Conservation (phyloP, 2,888 invertebrate species). For the Acheta domesticus region DNA sequence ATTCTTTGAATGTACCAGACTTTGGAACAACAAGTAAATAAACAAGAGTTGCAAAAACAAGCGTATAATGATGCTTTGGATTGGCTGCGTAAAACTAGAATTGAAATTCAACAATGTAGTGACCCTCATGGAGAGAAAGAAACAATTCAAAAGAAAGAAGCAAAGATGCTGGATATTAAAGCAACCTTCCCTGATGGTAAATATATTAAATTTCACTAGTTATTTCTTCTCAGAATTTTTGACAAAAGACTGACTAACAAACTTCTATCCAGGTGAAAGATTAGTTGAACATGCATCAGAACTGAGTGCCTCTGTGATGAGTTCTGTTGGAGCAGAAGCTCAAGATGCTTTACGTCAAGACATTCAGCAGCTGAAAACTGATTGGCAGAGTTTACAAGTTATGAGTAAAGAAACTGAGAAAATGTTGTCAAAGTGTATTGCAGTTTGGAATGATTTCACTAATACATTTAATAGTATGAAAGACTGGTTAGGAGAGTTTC, state of each 20-base stretch:
- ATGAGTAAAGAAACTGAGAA: conserved; percentile 74
- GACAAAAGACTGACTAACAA: too few relatives aligned
- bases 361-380: conserved; percentile 71
- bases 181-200: conserved; percentile 64
- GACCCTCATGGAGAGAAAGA: conserved; percentile 86
- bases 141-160: conserved; percentile 70
- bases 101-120: conserved; percentile 79
- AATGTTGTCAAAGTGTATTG: conserved; percentile 68
- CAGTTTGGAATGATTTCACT: conserved; percentile 78
- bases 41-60: conserved; percentile 83
- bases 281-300: conserved; percentile 70
- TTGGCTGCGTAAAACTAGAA: conserved; percentile 75
- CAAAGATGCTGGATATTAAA: conserved; percentile 67
- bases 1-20: conserved; percentile 49
- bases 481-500: conserved; percentile 70
- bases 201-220: conserved; percentile 2
- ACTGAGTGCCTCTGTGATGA: conserved; percentile 69
- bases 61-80: conserved; percentile 78
- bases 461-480: conserved; percentile 69
- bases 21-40: conserved; percentile 76
- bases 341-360: conserved; percentile 78
- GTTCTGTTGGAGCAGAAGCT: conserved; percentile 77
- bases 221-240: not conserved
- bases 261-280: conserved; percentile 51
- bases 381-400: conserved; percentile 77